Conservation (phyloP, 2,113 vertebrate species). For the Phrynosoma platyrhinos region DNA sequence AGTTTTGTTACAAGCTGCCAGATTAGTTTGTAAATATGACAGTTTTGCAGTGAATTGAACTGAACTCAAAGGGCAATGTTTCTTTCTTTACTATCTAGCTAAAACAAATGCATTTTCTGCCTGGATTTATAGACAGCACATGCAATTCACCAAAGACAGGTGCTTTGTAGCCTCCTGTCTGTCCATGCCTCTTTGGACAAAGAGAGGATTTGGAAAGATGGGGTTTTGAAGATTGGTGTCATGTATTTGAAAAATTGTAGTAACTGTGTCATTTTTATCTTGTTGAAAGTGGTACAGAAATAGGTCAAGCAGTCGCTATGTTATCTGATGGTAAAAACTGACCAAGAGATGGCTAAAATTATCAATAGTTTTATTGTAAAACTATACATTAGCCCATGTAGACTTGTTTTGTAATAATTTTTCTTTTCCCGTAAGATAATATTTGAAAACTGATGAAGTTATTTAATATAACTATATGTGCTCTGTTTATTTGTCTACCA, state of each 20-base stretch:
- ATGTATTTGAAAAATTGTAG: conserved; percentile 2
- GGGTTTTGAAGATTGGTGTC: not conserved
- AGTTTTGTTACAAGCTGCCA: conserved; percentile 39
- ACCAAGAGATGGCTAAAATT: not conserved
- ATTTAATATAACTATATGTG: not conserved
- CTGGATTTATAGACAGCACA: conserved; percentile 31
- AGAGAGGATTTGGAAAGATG: not conserved
- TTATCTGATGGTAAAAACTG: not conserved
- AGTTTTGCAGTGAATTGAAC: conserved; percentile 59
- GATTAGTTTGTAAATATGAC: conserved; percentile 58
- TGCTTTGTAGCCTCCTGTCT: not conserved
- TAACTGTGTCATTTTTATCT: not conserved
- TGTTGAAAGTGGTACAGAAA: not conserved
- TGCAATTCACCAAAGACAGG: not conserved
- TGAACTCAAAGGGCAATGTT: conserved; percentile 43
- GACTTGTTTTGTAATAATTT: not conserved
- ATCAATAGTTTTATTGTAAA: not conserved
- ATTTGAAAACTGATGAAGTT: not conserved
- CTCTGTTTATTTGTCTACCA: no score
- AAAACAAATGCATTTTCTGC: conserved; percentile 30
- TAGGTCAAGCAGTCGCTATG: not conserved
- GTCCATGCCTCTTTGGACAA: not conserved
- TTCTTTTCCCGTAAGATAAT: not conserved
- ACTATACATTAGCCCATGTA: not conserved
- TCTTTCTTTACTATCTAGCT: not conserved